Conservation (phyloP, 2,113 vertebrate species). For the Malurus cyaneus region DNA sequence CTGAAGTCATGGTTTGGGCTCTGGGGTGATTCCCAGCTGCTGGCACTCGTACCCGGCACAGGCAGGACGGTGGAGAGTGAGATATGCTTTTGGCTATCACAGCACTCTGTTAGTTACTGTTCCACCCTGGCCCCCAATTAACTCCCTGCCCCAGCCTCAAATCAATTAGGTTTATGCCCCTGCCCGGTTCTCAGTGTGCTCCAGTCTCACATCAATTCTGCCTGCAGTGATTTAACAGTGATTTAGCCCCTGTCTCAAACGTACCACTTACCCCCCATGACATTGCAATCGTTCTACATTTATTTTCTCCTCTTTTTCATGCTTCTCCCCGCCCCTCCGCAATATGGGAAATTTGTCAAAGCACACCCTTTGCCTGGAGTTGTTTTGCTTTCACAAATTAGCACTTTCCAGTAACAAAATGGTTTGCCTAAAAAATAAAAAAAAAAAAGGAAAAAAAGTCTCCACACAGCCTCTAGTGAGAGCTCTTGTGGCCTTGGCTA, state of each 20-base stretch:
- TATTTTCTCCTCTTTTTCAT: slow-evolving; percentile 64
- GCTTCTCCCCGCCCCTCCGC: slow-evolving; percentile 19
- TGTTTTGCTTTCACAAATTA: slow-evolving; percentile 63
- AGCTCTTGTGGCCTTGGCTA: background rate
- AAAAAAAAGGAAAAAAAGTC: background rate
- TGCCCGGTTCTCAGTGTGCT: slow-evolving; percentile 64
- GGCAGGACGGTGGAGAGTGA: background rate
- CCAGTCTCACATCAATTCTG: slow-evolving; percentile 66
- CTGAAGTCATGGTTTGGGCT: background rate
- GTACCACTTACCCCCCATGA: slow-evolving; percentile 63
- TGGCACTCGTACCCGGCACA: accelerated
- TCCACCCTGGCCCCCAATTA: slow-evolving; percentile 66
- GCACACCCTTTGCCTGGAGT: slow-evolving; percentile 45
- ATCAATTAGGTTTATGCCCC: slow-evolving; percentile 70
- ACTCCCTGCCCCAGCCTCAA: slow-evolving; percentile 66
- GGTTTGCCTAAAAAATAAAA: background rate
- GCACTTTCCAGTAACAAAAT: slow-evolving; percentile 30
- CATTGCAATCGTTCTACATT: slow-evolving; percentile 63
- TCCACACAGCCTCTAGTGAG: background rate
- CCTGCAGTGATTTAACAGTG: slow-evolving; percentile 70
- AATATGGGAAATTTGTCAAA: slow-evolving; percentile 50
- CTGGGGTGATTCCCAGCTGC: background rate
- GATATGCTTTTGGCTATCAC: slow-evolving; percentile 63
- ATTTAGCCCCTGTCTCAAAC: slow-evolving; percentile 67
- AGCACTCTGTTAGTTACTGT: slow-evolving; percentile 54